Evolutionary conservation across 2,888 invertebrate species (phyloP).

Genomic region (Minunthozetes semirufus): DNA sequence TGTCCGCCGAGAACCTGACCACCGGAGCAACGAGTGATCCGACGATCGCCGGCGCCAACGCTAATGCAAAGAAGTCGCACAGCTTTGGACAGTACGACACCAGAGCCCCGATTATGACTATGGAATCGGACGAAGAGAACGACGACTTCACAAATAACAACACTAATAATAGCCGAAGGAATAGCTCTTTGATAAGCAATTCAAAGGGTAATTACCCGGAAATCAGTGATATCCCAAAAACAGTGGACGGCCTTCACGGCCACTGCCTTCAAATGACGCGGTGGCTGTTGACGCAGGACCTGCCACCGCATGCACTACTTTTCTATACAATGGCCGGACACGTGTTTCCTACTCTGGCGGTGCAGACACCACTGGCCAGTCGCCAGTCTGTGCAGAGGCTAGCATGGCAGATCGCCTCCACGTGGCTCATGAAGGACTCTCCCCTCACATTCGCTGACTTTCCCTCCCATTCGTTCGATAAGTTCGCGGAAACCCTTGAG

Average conservation of each 20-base stretch:
- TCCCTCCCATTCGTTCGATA: neutral
- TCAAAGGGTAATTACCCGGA: neutral
- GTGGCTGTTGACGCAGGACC: neutral
- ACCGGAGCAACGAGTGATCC: constrained; percentile 1
- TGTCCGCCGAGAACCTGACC: constrained; percentile 15
- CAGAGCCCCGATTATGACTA: constrained; percentile 47
- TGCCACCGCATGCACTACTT: constrained; percentile 25
- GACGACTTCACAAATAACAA: constrained; percentile 19
- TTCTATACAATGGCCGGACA: constrained; percentile 30
- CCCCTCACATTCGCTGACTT: constrained; percentile 35
- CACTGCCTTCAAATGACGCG: constrained; percentile 26
- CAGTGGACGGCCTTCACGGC: constrained; percentile 2
- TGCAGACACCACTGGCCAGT: neutral
- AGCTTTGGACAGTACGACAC: constrained; percentile 23
- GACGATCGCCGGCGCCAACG: neutral
- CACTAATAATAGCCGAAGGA: neutral
- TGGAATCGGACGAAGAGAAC: constrained; percentile 49
- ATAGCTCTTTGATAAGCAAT: neutral
- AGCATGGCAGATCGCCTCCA: constrained; percentile 98
- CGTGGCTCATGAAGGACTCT: constrained; percentile 67
- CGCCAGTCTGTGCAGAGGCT: constrained; percentile 52
- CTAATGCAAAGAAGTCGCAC: constrained; percentile 16
- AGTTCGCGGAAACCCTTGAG: constrained; percentile 11
- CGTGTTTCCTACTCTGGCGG: constrained; percentile 28
- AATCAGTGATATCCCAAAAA: constrained; percentile 15